Base-by-base conservation (phyloP, 2,797 vertebrate genomes). In the Cryptoblepharus egeriae region DNA sequence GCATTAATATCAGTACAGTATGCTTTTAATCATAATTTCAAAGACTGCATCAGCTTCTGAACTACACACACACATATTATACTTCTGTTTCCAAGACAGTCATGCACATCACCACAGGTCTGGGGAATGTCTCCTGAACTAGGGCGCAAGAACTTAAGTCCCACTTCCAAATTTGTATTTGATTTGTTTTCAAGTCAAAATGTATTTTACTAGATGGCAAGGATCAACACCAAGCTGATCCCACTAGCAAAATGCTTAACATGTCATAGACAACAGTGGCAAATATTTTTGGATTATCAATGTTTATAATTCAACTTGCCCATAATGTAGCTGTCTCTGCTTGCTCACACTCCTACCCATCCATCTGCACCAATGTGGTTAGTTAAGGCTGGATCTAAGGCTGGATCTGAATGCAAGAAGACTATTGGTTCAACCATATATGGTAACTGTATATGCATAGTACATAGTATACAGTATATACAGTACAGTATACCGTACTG, bases 111-210 rank as follows among this genome's bases (percentile, higher is more conserved):
- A 49, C 42, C 28, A 16, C 10, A 69, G 22, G n/a, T 74, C 39
- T 73, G 69, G 37, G 39, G 61, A 49, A 67, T 52, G 20, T 24
- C 58, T 79, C 39, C 30, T 69, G 61, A 61, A 67, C 68, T 63
- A 24, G 58, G 45, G 71, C 58, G 32, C 35, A 52, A 70, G 8
- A 20, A 32, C 52, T 12, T 68, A 63, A 79, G 75, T 57, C 76
- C 58, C 39, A 37, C 32, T 70, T 69, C 16, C 15, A 57, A 78
- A n/a, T 72, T 60, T 72, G 60, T 58, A 72, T 52, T 72, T 77
- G n/a, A 72, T 52, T 72, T 77, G n/a, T 24, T 61, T 84, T 61
- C 69, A 79, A 73, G 5, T 49, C 82, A 79, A 75, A 55, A 22
- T 1, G 13, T 73, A 28, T 77, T 72, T 65, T 42, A 72, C 35